Base-by-base conservation (phyloP, 1,140 invertebrate species). In the Drosophila lini region DNA sequence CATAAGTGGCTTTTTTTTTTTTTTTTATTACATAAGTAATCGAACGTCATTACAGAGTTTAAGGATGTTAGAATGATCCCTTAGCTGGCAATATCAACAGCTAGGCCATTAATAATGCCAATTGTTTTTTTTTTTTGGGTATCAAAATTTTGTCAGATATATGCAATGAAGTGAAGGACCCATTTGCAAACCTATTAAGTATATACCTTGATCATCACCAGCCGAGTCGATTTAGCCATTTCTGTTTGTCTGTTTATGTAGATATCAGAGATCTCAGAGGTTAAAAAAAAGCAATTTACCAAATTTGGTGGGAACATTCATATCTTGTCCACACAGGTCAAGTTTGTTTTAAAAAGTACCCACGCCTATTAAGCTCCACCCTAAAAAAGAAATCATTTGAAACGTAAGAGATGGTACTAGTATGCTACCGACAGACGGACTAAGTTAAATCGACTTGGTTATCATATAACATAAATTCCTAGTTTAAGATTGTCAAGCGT, bases 401-500 rank as follows among this genome's bases (percentile, higher is more conserved):
- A 48, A 48, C 13, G 15, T 16, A n/a, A 31, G 6, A 28, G 3
- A 28, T 48, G 7, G 25, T 28, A 28, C 25, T 9, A 9, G 13
- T 11, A 19, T 11, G 19, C 9, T 5, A 25, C 11, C 5, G 3
- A 47, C 7, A 45, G 11, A 22, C 11, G 6, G 9, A n/a, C 16
- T 13, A 22, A 9, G 47, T 31, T 50, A n/a, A 50, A 50, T 50
- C 47, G 47, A 31, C 47, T 50, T n/a, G 5, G 25, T 50, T 50
- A 50, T 50, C 47, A 31, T 16, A 11, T 11, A 31, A n/a, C 47
- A 50, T 50, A 32, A 48, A 50, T 31, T 31, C 9, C n/a, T n/a
- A 31, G 15, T n/a, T 28, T n/a, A 5, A 32, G 10, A 50, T 52
- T 34, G 5, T 32, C 47, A 16, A n/a, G 3, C 1, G 9, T 28